Evolutionary conservation across 2,797 vertebrate genomes (phyloP), one percentile per base, ranked within the genome.

Genomic region (Rhabdophis nuchalis): DNA sequence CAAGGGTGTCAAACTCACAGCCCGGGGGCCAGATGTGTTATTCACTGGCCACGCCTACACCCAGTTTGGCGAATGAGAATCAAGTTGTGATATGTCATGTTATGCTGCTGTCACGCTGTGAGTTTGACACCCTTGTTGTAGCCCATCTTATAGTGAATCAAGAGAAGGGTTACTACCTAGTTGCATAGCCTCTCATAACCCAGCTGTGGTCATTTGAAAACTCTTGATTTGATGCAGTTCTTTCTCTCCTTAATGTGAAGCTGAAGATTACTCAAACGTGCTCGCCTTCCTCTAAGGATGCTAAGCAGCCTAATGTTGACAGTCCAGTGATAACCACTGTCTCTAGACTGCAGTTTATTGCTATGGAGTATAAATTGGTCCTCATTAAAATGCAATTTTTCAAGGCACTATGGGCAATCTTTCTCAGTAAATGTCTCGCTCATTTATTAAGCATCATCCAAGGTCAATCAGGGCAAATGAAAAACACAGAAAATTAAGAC

Each of bases 341-440:
- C 92, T 58, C 72, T 50, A 93, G 86, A 64, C 57, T 93, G 92
- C 93, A 64, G 91, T 94, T 92, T 93, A 93, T 91, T 95, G 94
- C 90, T n/a, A 93, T 0, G 0, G 61, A 94, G 61, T 50, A 23
- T 91, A 92, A 94, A 94, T 57, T 58, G 89, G 16, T 91, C 91
- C 93, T 93, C 90, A 91, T 94, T 94, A 94, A 95, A 96, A 96
- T 92, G 91, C 64, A 93, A 91, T 94, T 94, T 93, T 91, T 64
- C 88, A 93, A 93, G 95, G 90, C 57, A 94, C 90, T 93, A n/a
- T 86, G 72, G 93, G 82, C 92, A 72, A 95, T 93, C 82, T 89
- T 96, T 93, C 92, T 93, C 91, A 93, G 64, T 85, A 95, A 94
- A 96, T 91, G 68, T 27, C 23, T 94, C 92, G 94, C 93, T 82